Evolutionary conservation across 2,888 invertebrate genomes (phyloP), one percentile per base, ranked within the genome.

Genomic region (Trichopria drosophilae): DNA sequence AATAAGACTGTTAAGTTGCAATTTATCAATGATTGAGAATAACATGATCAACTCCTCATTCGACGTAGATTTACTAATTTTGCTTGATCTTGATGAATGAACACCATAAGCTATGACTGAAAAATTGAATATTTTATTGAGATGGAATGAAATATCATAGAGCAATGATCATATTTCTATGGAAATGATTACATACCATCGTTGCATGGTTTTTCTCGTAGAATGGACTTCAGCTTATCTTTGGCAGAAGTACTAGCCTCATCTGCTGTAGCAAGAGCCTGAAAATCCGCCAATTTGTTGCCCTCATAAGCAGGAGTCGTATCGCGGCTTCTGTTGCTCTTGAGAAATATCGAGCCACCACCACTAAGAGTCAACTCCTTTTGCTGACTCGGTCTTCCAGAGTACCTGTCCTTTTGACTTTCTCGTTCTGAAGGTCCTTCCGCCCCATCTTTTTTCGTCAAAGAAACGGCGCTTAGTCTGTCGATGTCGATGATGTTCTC

Each of bases 271-370:
- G 51, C 24, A 10, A 46, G 7, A 16, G 19, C 31, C n/a, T 61
- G 59, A 26, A 68, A 67, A 18, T 71, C 72, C 0, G 71, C 72
- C 4, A 68, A 42, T 10, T 19, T 10, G 31, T 60, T 69, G 3
- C 28, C 57, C 2, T 57, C 65, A 6, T 73, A 73, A 12, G 67
- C 67, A 1, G 74, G 72, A 1, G 73, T 72, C n/a, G 58, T 63
- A 5, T 75, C 75, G 9, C 71, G 65, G 47, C 71, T 75, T 24
- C 69, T 61, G 51, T 73, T 74, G 51, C 72, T 73, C 66, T 85
- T 85, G 6, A 85, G 73, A 62, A 85, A 85, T 79, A 84, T 83
- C 4, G 81, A 76, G 2, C 85, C 85, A n/a, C 80, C 82, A 1
- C 82, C 82, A 40, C 69, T 76, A 1, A 77, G 61, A 1, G 72